A percentile compares a stretch with the other conserved stretches of the same genome.
These are phyloP conservation scores for Saguinus midas DNA, from an alignment of 2,113 vertebrate species.

Conservation along the genomic window DNA sequence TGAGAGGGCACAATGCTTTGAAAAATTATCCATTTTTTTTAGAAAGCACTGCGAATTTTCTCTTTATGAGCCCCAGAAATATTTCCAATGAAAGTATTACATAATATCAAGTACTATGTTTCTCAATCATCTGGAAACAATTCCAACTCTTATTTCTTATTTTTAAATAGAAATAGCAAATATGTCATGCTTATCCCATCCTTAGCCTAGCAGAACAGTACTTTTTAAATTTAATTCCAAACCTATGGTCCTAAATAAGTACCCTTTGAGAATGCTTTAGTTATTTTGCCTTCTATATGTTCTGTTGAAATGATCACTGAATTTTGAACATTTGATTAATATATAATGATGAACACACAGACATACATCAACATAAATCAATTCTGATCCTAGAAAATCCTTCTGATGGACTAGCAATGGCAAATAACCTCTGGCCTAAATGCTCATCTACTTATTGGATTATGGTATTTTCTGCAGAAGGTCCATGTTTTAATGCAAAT, in stretches of 20 bases:
- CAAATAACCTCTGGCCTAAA: neutral
- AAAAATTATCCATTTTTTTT: neutral
- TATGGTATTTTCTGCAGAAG: neutral
- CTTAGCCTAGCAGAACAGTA: neutral
- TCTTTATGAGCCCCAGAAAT: neutral
- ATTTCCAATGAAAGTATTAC: neutral
- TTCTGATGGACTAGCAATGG: neutral
- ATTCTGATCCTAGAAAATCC: neutral
- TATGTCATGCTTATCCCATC: neutral
- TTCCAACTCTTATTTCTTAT: conserved; percentile 41
- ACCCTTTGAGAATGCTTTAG: neutral
- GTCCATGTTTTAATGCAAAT: neutral
- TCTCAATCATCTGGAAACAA: conserved; percentile 33
- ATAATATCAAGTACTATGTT: neutral
- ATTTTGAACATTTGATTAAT: neutral
- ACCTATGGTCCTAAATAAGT: neutral
- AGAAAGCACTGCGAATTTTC: neutral
- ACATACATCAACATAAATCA: neutral
- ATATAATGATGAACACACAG: neutral
- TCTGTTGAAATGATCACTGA: neutral
- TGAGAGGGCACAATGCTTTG: neutral
- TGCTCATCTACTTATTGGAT: neutral
- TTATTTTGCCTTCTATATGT: neutral
- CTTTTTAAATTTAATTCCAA: conserved; percentile 45
- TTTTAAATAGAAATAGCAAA: conserved; percentile 51